Evolutionary conservation across 2,797 vertebrate genomes (phyloP).

Genomic region (Ctenochaetus hawaiiensis): DNA sequence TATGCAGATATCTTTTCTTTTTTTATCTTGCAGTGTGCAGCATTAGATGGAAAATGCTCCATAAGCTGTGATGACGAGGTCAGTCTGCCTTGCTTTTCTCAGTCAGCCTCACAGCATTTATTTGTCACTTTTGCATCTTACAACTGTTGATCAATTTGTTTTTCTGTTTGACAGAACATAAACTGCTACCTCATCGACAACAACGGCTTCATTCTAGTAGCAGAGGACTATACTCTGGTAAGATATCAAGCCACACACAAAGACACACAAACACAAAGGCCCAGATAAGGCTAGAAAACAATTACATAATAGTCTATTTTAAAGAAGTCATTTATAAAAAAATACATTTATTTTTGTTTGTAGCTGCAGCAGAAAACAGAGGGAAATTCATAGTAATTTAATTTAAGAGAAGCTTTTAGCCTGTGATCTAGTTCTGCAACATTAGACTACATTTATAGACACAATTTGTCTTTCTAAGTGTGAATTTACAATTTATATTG

Average conservation of each 20-base stretch:
- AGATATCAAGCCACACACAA: slow-evolving; percentile 22
- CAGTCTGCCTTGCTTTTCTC: slow-evolving; percentile 54
- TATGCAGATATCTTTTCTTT: not conserved
- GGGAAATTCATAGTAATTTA: not conserved
- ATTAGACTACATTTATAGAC: not conserved
- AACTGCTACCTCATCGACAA: slow-evolving; percentile 97
- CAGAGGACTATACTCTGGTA: slow-evolving; percentile 93
- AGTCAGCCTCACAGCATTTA: not conserved
- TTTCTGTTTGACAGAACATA: slow-evolving; percentile 84
- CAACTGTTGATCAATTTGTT: not conserved
- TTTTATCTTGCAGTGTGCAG: slow-evolving; percentile 88
- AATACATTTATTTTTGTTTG: not conserved
- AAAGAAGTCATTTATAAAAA: not conserved
- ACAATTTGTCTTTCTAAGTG: not conserved
- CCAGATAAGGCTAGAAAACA: not conserved
- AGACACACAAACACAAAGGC: not conserved
- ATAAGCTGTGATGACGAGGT: slow-evolving; percentile 98
- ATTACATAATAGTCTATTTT: not conserved
- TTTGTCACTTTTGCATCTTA: not conserved
- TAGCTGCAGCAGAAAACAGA: not conserved
- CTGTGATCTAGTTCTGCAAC: too few relatives aligned
- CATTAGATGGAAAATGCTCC: slow-evolving; percentile 95
- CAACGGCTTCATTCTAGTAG: slow-evolving; percentile 95
- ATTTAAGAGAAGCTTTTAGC: not conserved
- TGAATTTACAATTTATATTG: not conserved